Evolutionary conservation across 2,113 vertebrate species (phyloP).

Genomic region (Cyprinodon brontotheroides): DNA sequence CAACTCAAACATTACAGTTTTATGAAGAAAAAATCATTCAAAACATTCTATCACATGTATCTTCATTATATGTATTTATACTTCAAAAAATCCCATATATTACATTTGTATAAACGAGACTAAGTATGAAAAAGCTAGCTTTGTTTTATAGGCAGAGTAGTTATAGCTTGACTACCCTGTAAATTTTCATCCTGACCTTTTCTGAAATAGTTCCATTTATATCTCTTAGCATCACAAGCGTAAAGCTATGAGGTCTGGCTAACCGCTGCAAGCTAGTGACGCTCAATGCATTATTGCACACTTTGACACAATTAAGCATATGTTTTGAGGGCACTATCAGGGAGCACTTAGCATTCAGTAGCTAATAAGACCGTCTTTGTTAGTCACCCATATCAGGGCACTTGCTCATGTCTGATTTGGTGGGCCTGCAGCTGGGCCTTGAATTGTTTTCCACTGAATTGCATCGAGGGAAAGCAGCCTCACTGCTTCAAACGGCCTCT

Average conservation of each 20-base stretch:
- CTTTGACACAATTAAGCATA: slow-evolving; percentile 64
- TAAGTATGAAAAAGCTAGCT: not conserved
- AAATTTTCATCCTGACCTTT: slow-evolving; percentile 8
- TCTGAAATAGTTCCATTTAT: slow-evolving; percentile 21
- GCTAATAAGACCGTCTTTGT: slow-evolving; percentile 44
- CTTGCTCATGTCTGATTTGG: slow-evolving; percentile 37
- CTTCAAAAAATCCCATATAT: not conserved
- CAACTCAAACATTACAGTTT: not conserved
- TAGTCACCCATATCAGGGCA: slow-evolving; percentile 51
- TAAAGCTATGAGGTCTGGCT: slow-evolving; percentile 39
- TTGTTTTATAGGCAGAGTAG: not conserved
- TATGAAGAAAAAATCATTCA: no score
- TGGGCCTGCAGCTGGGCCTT: slow-evolving; percentile 29
- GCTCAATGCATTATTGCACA: slow-evolving; percentile 58
- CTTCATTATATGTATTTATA: not conserved
- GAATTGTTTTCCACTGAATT: slow-evolving; percentile 27
- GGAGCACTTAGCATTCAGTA: slow-evolving; percentile 47
- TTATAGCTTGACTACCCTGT: not conserved
- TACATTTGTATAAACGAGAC: not conserved
- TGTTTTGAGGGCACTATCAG: slow-evolving; percentile 51
- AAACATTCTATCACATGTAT: not conserved
- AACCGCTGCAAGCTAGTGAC: slow-evolving; percentile 43
- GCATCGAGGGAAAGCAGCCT: slow-evolving; percentile 24
- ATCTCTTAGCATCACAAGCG: slow-evolving; percentile 30
- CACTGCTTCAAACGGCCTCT: not conserved